Evolutionary conservation across 2,797 vertebrate genomes (phyloP), one percentile per base, ranked within the genome.

Genomic region (Selene dorsalis): DNA sequence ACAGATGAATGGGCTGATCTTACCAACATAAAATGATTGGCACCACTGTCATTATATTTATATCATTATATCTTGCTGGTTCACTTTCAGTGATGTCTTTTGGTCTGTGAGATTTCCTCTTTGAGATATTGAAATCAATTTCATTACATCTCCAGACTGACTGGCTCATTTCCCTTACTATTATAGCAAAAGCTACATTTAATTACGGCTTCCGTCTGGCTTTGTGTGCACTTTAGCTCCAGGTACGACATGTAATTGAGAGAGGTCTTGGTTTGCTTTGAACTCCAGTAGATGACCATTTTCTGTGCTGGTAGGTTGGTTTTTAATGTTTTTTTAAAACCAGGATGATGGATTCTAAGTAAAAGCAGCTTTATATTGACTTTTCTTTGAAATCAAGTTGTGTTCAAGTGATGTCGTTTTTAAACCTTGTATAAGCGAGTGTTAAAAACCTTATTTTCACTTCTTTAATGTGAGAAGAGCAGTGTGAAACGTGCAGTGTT

Each of bases 151-250:
- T 73, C 64, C 77, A 85, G 84, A 87, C 79, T 79, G 79, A 84
- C 77, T 71, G 72, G 59, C 86, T 92, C 71, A 77, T 89, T 88
- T 87, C 85, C 81, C 87, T 68, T 75, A 71, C 76, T 65, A 60
- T 80, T 76, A 71, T 28, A 78, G 73, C 52, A 60, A 68, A 82
- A 84, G 17, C 18, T 81, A 68, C 69, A 82, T 85, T 82, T 87
- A 79, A 89, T 88, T 69, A 83, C 58, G 58, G 67, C 68, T 82
- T 73, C 69, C 16, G 47, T 64, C 20, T 55, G 63, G 53, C 73
- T 78, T 75, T 69, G n/a, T 59, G 58, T 32, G 59, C 24, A 47
- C 57, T 70, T 61, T 48, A 24, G 75, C 75, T 83, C 72, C 71
- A 86, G 83, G 77, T 83, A 38, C 64, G 83, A 79, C 61, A 62